These are phyloP conservation scores for Anthoscopus minutus DNA, from an alignment of 2,113 vertebrate genomes.

Conservation along the genomic window DNA sequence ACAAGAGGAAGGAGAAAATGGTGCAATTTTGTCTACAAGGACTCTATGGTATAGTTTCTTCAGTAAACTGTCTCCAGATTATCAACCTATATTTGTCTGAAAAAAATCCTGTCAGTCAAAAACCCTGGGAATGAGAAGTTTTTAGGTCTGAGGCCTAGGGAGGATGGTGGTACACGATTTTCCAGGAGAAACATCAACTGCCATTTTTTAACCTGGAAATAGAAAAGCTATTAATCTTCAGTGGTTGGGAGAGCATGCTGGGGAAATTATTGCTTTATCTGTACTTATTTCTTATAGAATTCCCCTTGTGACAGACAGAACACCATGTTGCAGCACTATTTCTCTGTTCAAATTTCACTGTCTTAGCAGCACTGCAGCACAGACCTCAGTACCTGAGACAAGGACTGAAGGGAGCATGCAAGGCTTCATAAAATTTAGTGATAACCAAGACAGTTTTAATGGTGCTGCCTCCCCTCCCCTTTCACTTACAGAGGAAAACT, in stretches of 20 bases:
- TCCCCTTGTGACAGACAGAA: background rate
- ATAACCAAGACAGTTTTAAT: background rate
- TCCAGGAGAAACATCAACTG: background rate
- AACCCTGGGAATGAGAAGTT: background rate
- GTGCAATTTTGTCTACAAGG: background rate
- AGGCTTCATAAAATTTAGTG: background rate
- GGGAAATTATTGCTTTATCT: background rate
- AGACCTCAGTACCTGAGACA: background rate
- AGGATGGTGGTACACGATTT: background rate
- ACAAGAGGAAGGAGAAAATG: background rate
- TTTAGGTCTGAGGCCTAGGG: background rate
- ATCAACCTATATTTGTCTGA: background rate
- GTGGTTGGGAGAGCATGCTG: background rate
- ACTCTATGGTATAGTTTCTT: background rate
- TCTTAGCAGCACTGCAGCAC: background rate
- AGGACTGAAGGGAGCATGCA: background rate
- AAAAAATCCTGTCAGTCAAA: background rate
- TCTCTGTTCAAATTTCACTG: background rate
- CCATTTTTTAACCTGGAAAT: background rate
- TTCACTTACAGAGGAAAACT: background rate
- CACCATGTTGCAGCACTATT: background rate
- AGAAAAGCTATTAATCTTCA: background rate
- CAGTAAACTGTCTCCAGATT: background rate
- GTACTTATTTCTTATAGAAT: background rate
- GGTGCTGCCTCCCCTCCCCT: accelerated